phyloP scores from a whole-genome alignment of 2,888 invertebrate species.

The Hirudinaria manillensis region DNA sequence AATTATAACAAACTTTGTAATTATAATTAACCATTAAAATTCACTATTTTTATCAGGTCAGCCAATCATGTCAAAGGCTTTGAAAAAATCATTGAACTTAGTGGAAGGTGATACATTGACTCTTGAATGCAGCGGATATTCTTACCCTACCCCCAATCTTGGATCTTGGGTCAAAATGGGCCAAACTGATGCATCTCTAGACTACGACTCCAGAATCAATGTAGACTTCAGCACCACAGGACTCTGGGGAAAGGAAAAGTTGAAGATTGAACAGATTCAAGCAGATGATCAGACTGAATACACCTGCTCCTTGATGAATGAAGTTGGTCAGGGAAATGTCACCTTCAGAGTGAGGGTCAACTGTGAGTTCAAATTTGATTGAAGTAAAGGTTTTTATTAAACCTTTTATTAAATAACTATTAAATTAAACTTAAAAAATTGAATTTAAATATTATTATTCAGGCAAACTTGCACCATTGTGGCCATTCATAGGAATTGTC shows the following conservation, averaged over 20 bases:
- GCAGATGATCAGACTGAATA: slow-evolving; percentile 7
- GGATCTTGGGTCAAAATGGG: slow-evolving; percentile 1
- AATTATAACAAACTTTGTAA: too few species aligned
- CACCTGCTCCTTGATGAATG: slow-evolving; percentile 5
- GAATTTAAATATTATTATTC: neutral
- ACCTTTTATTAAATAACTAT: neutral
- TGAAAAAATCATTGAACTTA: slow-evolving; percentile 8
- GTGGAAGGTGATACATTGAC: slow-evolving; percentile 4
- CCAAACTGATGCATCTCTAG: neutral
- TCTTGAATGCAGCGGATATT: slow-evolving; percentile 11
- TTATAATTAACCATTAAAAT: too few species aligned
- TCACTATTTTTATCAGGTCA: neutral
- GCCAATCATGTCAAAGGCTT: slow-evolving; percentile 16
- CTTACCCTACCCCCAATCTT: neutral
- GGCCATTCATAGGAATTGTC: slow-evolving; percentile 16
- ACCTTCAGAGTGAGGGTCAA: slow-evolving; percentile 8
- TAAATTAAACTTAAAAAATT: neutral
- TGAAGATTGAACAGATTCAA: neutral
- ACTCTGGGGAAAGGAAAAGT: slow-evolving; percentile 5
- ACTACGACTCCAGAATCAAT: neutral
- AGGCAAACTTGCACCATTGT: slow-evolving; percentile 14
- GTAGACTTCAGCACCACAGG: neutral
- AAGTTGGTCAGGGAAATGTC: neutral
- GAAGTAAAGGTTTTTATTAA: neutral
- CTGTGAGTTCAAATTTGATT: slow-evolving; percentile 4